Evolutionary conservation across 92 coral and sea anemone species (phyloP), one percentile per base, ranked within the genome.

Genomic region (Actinostola sp.): DNA sequence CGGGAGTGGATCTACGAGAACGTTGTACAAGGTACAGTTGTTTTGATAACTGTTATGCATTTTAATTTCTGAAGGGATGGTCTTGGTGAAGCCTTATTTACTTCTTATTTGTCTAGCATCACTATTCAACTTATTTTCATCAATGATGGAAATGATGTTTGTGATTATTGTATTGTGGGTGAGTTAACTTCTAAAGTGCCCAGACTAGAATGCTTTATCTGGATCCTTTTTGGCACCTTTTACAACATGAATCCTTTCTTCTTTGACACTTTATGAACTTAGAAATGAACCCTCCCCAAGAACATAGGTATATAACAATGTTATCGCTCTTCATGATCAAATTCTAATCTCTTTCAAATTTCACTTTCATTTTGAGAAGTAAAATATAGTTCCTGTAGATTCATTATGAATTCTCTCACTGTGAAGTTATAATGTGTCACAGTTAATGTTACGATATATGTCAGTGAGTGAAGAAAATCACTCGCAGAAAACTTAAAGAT

Each of bases 11-110:
- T 19, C 77, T 13, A 71, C 66, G 10, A 70, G 41, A 33, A 71
- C 77, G 4, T 32, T 71, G 15, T 71, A 42, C n/a, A 71, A 71
- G 77, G 77, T 71, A 71, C n/a, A 49, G 15, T 1, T 44, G 11
- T 46, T 27, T 6, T 21, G 13, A 27, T 15, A 25, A 0, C 9
- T 25, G 35, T 46, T 27, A 30, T 16, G 25, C 38, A 35, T 35
- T 35, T 35, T 3, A 36, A 54, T 21, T 54, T 21, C 61, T 54
- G 31, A 54, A 26, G 63, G 63, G 63, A 57, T 57, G 63, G 63
- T 57, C 63, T 27, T 8, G 20, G 39, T 3, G 27, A 57, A 57
- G 39, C 19, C 63, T 27, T 27, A 9, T 4, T 27, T 26, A 30
- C 63, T 57, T 1, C 29, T 38, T 29, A 57, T 17, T 20, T 53